Conservation (phyloP, 2,797 vertebrate species). For the Zenarchopterus dispar region DNA sequence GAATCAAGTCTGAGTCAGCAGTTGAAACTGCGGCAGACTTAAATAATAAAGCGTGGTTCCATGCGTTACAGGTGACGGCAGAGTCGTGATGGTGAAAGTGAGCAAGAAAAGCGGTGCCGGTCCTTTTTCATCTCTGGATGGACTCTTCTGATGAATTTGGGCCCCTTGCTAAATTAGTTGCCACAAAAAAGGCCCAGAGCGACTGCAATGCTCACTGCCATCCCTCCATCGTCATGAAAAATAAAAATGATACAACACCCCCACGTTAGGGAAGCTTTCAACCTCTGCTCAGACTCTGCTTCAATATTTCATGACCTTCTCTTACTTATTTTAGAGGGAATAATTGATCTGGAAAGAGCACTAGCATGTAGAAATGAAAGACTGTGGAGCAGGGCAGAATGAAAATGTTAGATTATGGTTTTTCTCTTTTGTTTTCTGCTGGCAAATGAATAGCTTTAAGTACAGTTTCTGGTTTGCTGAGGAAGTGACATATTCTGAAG, state of each 20-base stretch:
- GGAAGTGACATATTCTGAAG: constrained; percentile 2
- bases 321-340: constrained; percentile 81
- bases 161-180: constrained; percentile 59
- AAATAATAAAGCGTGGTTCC: constrained; percentile 28
- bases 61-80: constrained; percentile 17
- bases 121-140: constrained; percentile 33
- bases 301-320: constrained; percentile 80
- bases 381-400: constrained; percentile 26
- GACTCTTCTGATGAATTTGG: constrained; percentile 31
- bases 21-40: constrained; percentile 21
- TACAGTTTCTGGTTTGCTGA: constrained; percentile 31
- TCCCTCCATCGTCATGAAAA: constrained; percentile 78
- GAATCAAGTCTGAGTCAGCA: constrained; percentile 29
- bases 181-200: constrained; percentile 60
- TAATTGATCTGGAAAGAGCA: constrained; percentile 81
- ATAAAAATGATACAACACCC: constrained; percentile 79
- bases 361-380: constrained; percentile 54
- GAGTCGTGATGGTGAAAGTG: constrained; percentile 3
- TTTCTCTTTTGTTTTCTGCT: constrained; percentile 22
- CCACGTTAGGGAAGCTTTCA: constrained; percentile 76
- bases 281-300: constrained; percentile 63
- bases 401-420: constrained; percentile 33
- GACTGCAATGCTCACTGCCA: constrained; percentile 41
- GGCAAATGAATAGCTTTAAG: constrained; percentile 23
- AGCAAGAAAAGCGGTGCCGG: constrained; percentile 3